Base-by-base conservation (phyloP, 2,888 invertebrate species). In the Schizaphis graminum region DNA sequence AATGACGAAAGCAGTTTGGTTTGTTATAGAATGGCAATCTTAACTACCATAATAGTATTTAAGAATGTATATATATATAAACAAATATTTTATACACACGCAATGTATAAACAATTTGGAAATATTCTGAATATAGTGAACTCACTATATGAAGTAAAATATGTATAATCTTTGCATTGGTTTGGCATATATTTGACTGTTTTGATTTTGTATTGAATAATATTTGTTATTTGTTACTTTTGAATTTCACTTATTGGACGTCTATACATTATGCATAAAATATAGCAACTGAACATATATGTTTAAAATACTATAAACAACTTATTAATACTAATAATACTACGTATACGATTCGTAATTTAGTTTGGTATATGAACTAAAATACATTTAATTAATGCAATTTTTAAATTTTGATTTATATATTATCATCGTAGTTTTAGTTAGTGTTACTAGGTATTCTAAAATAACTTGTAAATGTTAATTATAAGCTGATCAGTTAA, bases 241-340 rank as follows among this genome's bases (percentile, higher is more conserved):
- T 47, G 61, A 89, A n/a, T 61, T 67, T 89, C 47, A 61, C 47
- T 44, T 89, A 89, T 61, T 61, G 1, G 35, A 10, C 3, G n/a
- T 89, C 5, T 47, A 67, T n/a, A 8, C 0, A 26, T 89, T 57
- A 61, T 61, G 10, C 8, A 89, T n/a, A 16, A 10, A 61, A 44
- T 61, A 49, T 49, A n/a, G 16, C 2, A 89, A 13, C 41, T n/a
- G 5, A 35, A 41, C 89, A 26, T 56, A n/a, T 56, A 10, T 1
- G 47, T n/a, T 47, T 24, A n/a, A 90, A 67, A 90, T 90, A 89
- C 49, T 91, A 84, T 85, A 91, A 84, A 91, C 53, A 84, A 53
- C 44, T 91, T 77, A 77, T 91, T n/a, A 89, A 89, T 28, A 35
- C n/a, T 44, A n/a, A 0, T n/a, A 89, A 89, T 28, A 35, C n/a